A percentile compares a stretch with the other conserved stretches of the same genome.
Conservation (phyloP, 2,888 invertebrate genomes). For the Orthosia gothica region DNA sequence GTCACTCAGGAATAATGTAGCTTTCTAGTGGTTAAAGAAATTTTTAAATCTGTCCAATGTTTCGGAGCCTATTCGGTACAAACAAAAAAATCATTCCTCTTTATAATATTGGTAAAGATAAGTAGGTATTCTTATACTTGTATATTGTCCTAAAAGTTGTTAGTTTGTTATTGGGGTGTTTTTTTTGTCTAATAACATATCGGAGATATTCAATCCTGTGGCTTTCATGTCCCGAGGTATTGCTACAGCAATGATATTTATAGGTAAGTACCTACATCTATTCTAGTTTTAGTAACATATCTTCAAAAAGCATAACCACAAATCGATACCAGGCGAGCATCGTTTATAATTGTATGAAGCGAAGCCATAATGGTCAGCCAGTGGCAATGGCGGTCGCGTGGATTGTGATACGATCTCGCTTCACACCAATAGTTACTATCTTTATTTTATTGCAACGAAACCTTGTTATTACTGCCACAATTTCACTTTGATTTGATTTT, state of each 20-base stretch:
- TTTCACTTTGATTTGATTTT: slow-evolving; percentile 76
- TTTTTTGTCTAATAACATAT: background rate
- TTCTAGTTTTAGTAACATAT: slow-evolving; percentile 44
- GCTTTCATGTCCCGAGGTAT: background rate
- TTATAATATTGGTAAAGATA: too few species aligned
- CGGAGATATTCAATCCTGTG: background rate
- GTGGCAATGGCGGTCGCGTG: slow-evolving; percentile 68
- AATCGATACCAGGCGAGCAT: slow-evolving; percentile 79
- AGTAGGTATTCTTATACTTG: background rate
- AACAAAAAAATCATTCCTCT: too few species aligned
- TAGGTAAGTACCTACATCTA: background rate
- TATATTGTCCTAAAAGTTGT: background rate
- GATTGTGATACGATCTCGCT: slow-evolving; percentile 78
- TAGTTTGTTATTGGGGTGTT: too few species aligned
- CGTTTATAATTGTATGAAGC: slow-evolving; percentile 81
- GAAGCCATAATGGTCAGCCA: slow-evolving; percentile 85
- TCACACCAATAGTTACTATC: slow-evolving; percentile 72
- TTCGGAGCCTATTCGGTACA: too few species aligned
- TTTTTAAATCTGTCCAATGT: too few species aligned
- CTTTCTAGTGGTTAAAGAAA: too few species aligned
- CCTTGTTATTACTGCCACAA: slow-evolving; percentile 77
- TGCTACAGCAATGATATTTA: background rate
- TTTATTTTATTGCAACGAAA: slow-evolving; percentile 83
- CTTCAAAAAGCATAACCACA: slow-evolving; percentile 58
- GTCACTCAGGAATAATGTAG: too few species aligned